phyloP scores from a whole-genome alignment of 2,113 vertebrate species.

The Austrofundulus limnaeus region DNA sequence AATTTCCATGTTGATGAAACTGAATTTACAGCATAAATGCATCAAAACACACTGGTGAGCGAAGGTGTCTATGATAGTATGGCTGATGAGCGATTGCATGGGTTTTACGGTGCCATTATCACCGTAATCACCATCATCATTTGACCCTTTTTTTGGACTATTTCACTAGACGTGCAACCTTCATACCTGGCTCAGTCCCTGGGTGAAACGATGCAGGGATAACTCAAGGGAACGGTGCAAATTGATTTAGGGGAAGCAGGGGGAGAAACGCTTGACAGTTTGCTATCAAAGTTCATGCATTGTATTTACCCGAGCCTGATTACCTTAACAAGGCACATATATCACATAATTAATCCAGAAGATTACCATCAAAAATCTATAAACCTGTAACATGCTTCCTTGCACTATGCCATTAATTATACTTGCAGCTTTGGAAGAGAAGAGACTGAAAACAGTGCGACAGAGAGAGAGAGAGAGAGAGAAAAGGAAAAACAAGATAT shows the following conservation, averaged over 20 bases:
- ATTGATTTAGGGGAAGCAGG: constrained; percentile 77
- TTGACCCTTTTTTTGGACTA: constrained; percentile 57
- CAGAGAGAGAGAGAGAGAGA: constrained; percentile 4
- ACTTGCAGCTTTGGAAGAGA: constrained; percentile 64
- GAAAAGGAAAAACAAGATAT: neutral
- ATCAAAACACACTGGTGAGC: constrained; percentile 60
- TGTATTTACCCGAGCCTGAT: constrained; percentile 78
- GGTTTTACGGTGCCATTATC: constrained; percentile 57
- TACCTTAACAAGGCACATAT: constrained; percentile 81
- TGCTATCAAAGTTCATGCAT: constrained; percentile 80
- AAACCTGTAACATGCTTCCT: constrained; percentile 78
- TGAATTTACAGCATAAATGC: constrained; percentile 67
- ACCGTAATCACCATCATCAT: constrained; percentile 70
- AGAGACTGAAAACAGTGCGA: constrained; percentile 42
- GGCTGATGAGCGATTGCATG: constrained; percentile 57
- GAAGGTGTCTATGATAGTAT: constrained; percentile 43
- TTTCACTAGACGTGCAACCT: constrained; percentile 60
- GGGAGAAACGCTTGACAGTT: constrained; percentile 69
- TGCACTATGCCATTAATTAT: constrained; percentile 72
- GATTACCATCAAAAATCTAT: constrained; percentile 83
- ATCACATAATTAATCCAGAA: constrained; percentile 82
- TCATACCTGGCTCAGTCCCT: constrained; percentile 64
- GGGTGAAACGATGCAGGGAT: constrained; percentile 64
- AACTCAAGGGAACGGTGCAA: constrained; percentile 63
- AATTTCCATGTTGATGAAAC: constrained; percentile 74